Base-by-base conservation (phyloP, 2,113 vertebrate genomes). In the Sisor rabdophorus region DNA sequence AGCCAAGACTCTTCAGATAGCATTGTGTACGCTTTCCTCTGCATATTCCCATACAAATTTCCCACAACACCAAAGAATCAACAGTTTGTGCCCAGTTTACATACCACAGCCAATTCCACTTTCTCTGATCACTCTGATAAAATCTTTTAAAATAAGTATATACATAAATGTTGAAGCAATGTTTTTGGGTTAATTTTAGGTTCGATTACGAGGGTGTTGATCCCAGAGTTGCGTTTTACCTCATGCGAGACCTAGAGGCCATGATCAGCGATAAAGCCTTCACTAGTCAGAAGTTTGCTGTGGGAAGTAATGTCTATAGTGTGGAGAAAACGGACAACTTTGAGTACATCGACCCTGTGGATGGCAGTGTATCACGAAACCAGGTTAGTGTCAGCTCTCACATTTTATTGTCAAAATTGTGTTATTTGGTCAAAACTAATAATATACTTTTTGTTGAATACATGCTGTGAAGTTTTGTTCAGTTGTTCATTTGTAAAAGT, bases 171-270 rank as follows among this genome's bases (percentile, higher is more conserved):
- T 13, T 56, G 7, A 17, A 53, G 48, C 19, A 13, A 55, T 6
- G 11, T 56, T 73, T 73, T 54, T 19, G 15, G 15, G 22, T 73
- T 58, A 26, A 13, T 79, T 44, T 72, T 85, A 99, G 97, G 88
- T 99, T 99, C 92, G 97, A 99, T 88, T 99, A 99, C 5, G 97
- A 98, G 86, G 96, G 90, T 1, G 88, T 99, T 84, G 97, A 99
- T 61, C 94, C 95, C 59, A 94, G 94, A 79, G 89, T 89, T 10
- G 94, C 96, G 0, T 96, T 93, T 87, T 96, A 94, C 88, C 91
- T 99, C 88, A 96, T 98, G 94, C 93, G 92, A 87, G 97, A 98
- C 78, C 87, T 99, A 87, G 96, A 98, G 83, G 88, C 89, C 60
- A 89, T 96, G 76, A 93, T 98, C 84, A 92, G 90, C 55, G 96